Base-by-base conservation (phyloP, 92 coral and sea anemone species). In the Diadumene lineata region DNA sequence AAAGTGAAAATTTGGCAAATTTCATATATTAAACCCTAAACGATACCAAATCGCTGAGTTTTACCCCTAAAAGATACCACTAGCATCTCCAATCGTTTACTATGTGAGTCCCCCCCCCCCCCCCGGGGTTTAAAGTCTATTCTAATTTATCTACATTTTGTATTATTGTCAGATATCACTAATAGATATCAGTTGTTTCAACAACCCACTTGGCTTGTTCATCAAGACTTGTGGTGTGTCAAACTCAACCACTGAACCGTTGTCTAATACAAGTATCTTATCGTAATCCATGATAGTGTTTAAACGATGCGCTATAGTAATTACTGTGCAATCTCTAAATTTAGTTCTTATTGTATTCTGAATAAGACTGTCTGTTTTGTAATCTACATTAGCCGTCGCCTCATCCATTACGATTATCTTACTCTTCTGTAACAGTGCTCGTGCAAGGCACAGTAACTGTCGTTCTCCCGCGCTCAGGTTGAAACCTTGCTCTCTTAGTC, bases 381-480 rank as follows among this genome's bases (percentile, higher is more conserved):
- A 78, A 44, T 78, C 82, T 16, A 78, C 82, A 33, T 78, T 78
- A 0, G 82, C 82, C 1, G 82, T 78, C 0, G 82, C 82, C 30
- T 78, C 82, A n/a, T 78, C 82, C 75, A 78, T 64, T 21, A 78
- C 82, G 48, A 78, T 68, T 44, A 78, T 78, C 32, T 58, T 67
- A 46, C 72, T 78, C 22, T 50, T 57, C 38, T 78, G 82, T 11
- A 78, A 68, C 34, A 78, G 31, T 13, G 82, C 82, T 0, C 82
- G 75, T 24, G 82, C 82, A 31, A 78, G 82, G 31, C 82, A 78
- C 18, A 78, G 72, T 0, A 78, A 66, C 28, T 78, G 82, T 4
- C 82, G 82, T 27, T 78, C 82, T 26, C 82, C 82, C 33, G 82
- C 75, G 75, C 82, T 78, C 0, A 78, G 76, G 60, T 78, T 78